phyloP scores from a whole-genome alignment of 2,113 vertebrate species.

The Craseonycteris thonglongyai region DNA sequence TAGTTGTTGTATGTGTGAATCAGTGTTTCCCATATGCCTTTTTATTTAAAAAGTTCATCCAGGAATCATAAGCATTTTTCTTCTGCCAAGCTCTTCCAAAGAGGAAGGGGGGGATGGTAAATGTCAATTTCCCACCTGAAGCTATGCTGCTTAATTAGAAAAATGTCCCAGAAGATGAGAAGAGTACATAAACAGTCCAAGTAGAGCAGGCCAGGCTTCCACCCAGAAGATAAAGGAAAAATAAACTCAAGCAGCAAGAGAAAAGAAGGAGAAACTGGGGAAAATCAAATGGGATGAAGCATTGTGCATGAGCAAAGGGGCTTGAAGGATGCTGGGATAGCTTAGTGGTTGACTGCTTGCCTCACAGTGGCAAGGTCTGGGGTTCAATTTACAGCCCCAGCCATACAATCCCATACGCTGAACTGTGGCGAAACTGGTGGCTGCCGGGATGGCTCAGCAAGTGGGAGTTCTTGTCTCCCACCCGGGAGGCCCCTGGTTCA shows the following conservation, averaged over 20 bases:
- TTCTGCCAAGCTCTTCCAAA: not conserved
- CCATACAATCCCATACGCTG: too few species aligned
- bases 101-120: not conserved
- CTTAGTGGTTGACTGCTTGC: too few species aligned
- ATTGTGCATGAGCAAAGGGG: not conserved
- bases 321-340: too few species aligned
- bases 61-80: not conserved
- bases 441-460: too few species aligned
- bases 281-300: not conserved
- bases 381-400: too few species aligned
- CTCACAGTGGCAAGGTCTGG: too few species aligned
- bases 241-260: not conserved
- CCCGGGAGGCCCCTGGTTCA: too few species aligned
- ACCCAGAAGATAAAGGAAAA: not conserved
- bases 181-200: not conserved
- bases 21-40: not conserved
- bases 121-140: not conserved
- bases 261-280: not conserved
- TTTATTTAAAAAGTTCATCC: not conserved
- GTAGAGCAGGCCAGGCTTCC: not conserved
- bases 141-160: not conserved
- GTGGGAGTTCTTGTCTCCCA: too few species aligned
- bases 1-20: not conserved
- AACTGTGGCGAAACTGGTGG: too few species aligned
- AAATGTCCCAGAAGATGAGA: not conserved